phyloP scores from a whole-genome alignment of 1,140 invertebrate genomes.

The Cotesia chilonis region DNA sequence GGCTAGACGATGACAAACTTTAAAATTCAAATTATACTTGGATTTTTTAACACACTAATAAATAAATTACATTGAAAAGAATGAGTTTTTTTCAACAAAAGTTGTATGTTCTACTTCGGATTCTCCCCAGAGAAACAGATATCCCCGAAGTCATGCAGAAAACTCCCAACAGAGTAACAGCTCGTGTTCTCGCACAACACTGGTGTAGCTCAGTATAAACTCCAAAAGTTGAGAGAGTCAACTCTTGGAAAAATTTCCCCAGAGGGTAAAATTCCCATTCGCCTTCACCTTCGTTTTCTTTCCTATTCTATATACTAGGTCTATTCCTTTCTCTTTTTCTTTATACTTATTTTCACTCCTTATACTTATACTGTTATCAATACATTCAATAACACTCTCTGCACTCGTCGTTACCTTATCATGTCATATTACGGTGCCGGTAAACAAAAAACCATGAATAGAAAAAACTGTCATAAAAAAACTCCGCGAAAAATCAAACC shows the following conservation, averaged over 20 bases:
- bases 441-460: too few species aligned
- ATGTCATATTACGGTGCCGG: too few species aligned
- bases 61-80: not conserved
- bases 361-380: not conserved
- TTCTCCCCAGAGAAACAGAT: slow-evolving; percentile 13
- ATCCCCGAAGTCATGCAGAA: slow-evolving; percentile 25
- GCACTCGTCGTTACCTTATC: too few species aligned
- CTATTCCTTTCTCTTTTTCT: too few species aligned
- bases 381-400: too few species aligned
- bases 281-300: not conserved
- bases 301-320: not conserved
- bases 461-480: not conserved
- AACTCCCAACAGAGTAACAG: slow-evolving; percentile 27
- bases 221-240: slow-evolving; percentile 21
- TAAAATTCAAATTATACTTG: not conserved
- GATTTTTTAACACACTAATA: not conserved
- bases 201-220: not conserved
- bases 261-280: slow-evolving; percentile 1
- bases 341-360: not conserved
- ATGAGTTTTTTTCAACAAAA: not conserved
- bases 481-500: not conserved
- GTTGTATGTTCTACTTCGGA: slow-evolving; percentile 15
- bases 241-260: slow-evolving; percentile 32
- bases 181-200: slow-evolving; percentile 6
- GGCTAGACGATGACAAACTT: too few species aligned